These are phyloP conservation scores for Aphyosemion australe DNA, from an alignment of 2,113 vertebrate genomes.

Conservation along the genomic window DNA sequence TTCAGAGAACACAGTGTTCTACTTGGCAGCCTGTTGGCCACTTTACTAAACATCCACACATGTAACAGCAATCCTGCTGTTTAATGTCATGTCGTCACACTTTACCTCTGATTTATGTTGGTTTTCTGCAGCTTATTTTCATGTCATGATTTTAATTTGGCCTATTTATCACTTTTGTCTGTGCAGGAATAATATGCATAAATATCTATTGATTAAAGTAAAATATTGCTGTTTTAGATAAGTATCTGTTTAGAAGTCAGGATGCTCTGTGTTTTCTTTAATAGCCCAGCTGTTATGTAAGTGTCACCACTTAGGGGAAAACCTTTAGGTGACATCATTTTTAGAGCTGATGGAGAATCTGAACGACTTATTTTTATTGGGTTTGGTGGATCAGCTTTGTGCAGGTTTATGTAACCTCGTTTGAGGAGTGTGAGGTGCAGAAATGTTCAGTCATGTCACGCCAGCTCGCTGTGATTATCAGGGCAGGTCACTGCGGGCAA, in stretches of 20 bases:
- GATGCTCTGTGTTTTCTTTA: conserved; percentile 15
- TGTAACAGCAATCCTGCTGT: neutral
- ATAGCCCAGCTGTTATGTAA: conserved; percentile 45
- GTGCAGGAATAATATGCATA: neutral
- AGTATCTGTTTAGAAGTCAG: neutral
- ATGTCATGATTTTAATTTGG: conserved; percentile 17
- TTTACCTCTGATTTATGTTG: neutral
- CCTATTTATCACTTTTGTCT: conserved; percentile 39
- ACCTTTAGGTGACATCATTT: conserved; percentile 27
- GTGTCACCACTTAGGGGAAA: conserved; percentile 43
- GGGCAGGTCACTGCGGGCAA: neutral
- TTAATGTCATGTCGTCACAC: neutral
- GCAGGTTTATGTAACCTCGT: neutral
- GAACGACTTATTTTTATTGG: neutral
- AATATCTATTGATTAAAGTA: neutral
- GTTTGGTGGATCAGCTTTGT: neutral
- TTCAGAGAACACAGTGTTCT: conserved; percentile 71
- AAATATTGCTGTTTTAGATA: neutral
- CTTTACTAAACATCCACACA: neutral
- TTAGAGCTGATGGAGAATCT: neutral
- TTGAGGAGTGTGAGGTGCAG: conserved; percentile 4
- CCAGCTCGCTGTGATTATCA: neutral
- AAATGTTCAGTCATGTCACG: neutral
- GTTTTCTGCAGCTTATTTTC: neutral
- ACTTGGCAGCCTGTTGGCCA: conserved; percentile 26